Evolutionary conservation across 2,113 vertebrate species (phyloP).

Genomic region (Nannobrachium achirus): DNA sequence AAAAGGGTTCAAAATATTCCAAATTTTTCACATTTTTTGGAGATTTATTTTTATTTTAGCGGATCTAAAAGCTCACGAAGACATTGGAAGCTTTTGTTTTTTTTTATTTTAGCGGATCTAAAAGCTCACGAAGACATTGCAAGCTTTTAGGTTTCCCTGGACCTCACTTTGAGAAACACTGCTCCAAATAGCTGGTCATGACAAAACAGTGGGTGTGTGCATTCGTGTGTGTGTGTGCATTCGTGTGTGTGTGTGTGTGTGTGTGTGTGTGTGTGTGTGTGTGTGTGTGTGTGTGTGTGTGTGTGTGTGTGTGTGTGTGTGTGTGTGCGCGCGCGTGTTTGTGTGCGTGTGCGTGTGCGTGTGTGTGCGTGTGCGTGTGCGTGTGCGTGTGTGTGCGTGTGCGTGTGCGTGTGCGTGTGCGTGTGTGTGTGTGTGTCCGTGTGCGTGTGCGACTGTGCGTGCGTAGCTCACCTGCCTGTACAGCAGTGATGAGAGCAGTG

Average conservation of each 20-base stretch:
- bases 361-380: not conserved
- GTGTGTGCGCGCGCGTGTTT: not conserved
- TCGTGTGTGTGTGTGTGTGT: not conserved
- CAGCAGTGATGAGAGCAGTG: slow-evolving; percentile 93
- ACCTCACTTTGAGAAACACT: too few species aligned
- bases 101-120: too few species aligned
- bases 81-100: too few species aligned
- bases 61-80: too few species aligned
- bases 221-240: not conserved
- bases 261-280: not conserved
- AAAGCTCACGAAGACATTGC: too few species aligned
- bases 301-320: not conserved
- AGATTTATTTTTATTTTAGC: too few species aligned
- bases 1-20: too few species aligned
- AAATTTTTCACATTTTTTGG: too few species aligned
- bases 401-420: not conserved
- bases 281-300: not conserved
- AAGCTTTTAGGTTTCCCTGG: too few species aligned
- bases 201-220: not conserved
- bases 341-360: not conserved
- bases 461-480: slow-evolving; percentile 88
- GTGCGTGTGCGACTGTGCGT: not conserved
- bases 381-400: not conserved
- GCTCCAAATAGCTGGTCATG: too few species aligned
- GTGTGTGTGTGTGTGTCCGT: not conserved